phyloP scores from a whole-genome alignment of 2,888 invertebrate genomes.

The Eurois occulta region DNA sequence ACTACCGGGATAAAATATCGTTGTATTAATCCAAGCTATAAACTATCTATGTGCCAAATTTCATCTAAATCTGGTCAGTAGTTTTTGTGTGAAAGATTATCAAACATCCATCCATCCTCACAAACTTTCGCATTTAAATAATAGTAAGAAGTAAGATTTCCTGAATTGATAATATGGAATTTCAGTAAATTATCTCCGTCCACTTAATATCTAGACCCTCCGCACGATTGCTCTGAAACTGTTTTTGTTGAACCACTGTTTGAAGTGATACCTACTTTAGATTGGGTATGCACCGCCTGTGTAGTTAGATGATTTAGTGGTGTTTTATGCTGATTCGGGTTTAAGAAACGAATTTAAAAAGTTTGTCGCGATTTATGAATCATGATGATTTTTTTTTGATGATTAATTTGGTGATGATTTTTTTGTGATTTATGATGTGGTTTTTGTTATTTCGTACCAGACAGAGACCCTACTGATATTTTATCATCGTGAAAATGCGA shows the following conservation, averaged over 20 bases:
- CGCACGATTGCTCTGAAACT: neutral
- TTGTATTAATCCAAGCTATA: no score
- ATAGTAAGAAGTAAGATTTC: neutral
- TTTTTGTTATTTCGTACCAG: neutral
- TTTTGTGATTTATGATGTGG: no score
- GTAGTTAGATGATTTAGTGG: neutral
- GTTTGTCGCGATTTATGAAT: conserved; percentile 13
- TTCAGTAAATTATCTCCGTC: neutral
- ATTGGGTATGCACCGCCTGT: neutral
- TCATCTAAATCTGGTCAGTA: no score
- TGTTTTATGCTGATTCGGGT: conserved; percentile 5
- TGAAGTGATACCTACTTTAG: neutral
- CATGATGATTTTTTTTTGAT: no score
- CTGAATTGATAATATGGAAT: neutral
- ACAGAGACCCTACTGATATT: neutral
- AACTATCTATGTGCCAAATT: no score
- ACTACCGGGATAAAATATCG: no score
- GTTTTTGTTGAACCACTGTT: neutral
- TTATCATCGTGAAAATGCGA: neutral
- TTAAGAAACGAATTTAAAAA: conserved; percentile 30
- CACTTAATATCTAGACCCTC: no score
- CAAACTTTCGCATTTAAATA: no score
- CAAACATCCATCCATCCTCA: no score
- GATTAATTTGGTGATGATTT: no score
- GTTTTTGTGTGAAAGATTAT: no score